Conservation (phyloP, 2,113 vertebrate genomes). For the Pelmatolapia mariae region DNA sequence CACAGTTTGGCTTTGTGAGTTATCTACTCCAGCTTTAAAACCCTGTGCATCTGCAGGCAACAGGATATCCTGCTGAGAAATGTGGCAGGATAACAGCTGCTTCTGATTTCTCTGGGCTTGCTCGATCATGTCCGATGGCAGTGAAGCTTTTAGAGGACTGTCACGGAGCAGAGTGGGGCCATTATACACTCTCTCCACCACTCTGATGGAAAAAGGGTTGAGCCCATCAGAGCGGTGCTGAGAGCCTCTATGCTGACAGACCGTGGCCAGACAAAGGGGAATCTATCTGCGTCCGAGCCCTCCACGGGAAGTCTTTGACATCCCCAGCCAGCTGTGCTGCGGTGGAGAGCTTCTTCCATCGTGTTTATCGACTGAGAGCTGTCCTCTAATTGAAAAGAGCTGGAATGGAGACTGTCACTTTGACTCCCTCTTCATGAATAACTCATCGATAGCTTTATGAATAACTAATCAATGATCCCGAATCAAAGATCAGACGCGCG, state of each 20-base stretch:
- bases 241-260: conserved; percentile 12
- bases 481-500: conserved; percentile 25
- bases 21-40: conserved; percentile 13
- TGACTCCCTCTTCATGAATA: conserved; percentile 40
- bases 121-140: conserved; percentile 32
- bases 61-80: conserved; percentile 53
- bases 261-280: conserved; percentile 21
- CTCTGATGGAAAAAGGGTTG: conserved; percentile 41
- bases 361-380: conserved; percentile 31
- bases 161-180: conserved; percentile 29
- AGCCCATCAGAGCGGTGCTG: conserved; percentile 15
- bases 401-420: conserved; percentile 25
- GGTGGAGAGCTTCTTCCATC: conserved; percentile 13
- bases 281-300: conserved; percentile 15
- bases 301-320: conserved; percentile 48
- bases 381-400: conserved; percentile 33
- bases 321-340: conserved; percentile 39
- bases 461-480: conserved; percentile 34
- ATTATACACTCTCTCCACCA: conserved; percentile 32
- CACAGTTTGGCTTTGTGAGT: conserved; percentile 6
- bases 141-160: conserved; percentile 38
- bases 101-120: conserved; percentile 8
- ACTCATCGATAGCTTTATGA: conserved; percentile 49
- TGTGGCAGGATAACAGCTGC: conserved; percentile 30
- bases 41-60: conserved; percentile 9